Conservation (phyloP, 2,797 vertebrate species). For the Parauchenoglanis punctatus region DNA sequence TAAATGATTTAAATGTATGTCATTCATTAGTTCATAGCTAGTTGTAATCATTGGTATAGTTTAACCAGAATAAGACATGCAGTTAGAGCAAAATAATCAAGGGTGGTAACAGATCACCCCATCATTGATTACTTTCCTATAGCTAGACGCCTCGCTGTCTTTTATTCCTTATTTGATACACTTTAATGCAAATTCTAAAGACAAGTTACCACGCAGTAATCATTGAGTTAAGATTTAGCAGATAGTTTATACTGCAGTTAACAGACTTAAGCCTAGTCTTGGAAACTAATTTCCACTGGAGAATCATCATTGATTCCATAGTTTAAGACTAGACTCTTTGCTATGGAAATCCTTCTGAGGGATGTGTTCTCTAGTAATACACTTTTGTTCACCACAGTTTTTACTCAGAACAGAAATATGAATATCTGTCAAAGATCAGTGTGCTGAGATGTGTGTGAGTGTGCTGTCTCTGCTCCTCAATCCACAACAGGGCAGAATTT, state of each 20-base stretch:
- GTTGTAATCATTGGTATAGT: not conserved
- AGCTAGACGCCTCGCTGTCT: not conserved
- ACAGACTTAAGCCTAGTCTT: not conserved
- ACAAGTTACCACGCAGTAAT: not conserved
- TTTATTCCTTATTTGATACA: not conserved
- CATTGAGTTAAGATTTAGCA: not conserved
- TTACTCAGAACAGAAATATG: not conserved
- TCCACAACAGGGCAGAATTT: constrained; percentile 26
- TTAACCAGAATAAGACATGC: not conserved
- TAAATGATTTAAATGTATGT: not conserved
- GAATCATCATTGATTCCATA: not conserved
- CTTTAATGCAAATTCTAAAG: not conserved
- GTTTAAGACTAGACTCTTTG: not conserved
- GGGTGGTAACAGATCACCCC: not conserved
- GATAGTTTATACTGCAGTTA: not conserved
- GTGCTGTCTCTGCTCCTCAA: constrained; percentile 5
- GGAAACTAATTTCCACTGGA: not conserved
- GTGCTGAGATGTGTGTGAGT: not conserved
- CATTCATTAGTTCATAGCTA: not conserved
- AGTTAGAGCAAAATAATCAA: not conserved
- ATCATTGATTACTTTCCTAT: not conserved
- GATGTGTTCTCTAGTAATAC: not conserved
- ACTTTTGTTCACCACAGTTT: not conserved
- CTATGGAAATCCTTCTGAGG: not conserved
- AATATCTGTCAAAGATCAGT: constrained; percentile 5